Base-by-base conservation (phyloP, 2,888 invertebrate genomes). In the Lasioglossum villosulum region DNA sequence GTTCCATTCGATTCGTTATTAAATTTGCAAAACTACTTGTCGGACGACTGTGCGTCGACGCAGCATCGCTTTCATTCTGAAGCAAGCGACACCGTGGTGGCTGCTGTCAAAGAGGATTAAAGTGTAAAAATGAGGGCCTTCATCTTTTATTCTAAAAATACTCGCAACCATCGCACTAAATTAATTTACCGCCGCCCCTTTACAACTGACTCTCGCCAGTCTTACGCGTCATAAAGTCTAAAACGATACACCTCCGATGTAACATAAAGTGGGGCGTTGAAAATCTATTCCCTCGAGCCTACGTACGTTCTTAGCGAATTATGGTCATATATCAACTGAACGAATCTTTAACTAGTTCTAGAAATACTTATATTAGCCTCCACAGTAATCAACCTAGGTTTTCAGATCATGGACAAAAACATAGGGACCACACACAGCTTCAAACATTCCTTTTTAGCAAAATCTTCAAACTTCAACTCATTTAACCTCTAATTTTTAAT, bases 131-230 rank as follows among this genome's bases (percentile, higher is more conserved):
- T 70, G 39, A 70, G 23, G 4, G 2, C 23, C 37, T 23, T 70
- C 70, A 39, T 70, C 70, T 70, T n/a, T 39, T n/a, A 70, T 70
- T 70, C 70, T 37, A n/a, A 37, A 70, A n/a, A 70, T 37, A 23
- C 19, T 72, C 45, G 45, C 30, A 10, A 19, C 42, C 72, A 27
- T 45, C 45, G 16, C 45, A 27, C 10, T 72, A 70, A 70, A 70
- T 70, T 37, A 39, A 39, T 37, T 70, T 37, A n/a, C n/a, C 14
- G 12, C 12, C 30, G 45, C 19, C 72, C 16, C 10, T 72, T 72
- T 45, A 45, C 45, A 45, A 45, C 30, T 45, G 72, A 19, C 45
- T 19, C 16, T 8, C 23, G 14, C 42, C 68, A 10, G 30, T 71
- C 39, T 27, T 19, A 30, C 42, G 45, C 71, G 45, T 72, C 27